phyloP scores from a whole-genome alignment of 2,797 vertebrate genomes.

The Phrynocephalus guinanensis region DNA sequence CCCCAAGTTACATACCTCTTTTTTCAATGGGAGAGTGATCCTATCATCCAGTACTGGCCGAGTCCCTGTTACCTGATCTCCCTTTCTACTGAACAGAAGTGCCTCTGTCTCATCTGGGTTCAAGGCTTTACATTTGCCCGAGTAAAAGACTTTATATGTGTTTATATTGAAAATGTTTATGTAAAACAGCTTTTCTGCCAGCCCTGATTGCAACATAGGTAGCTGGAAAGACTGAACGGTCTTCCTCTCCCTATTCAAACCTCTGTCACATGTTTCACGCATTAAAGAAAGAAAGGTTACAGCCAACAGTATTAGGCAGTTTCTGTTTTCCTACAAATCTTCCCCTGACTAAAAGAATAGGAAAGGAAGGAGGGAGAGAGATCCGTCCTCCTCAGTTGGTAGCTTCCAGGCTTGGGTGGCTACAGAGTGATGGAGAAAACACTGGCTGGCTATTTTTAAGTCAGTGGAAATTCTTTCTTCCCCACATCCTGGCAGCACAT shows the following conservation, averaged over 20 bases:
- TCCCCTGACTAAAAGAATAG: neutral
- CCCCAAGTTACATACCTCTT: too few species aligned
- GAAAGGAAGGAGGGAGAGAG: neutral
- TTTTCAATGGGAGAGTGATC: too few species aligned
- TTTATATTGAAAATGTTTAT: too few species aligned
- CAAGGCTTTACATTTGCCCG: too few species aligned
- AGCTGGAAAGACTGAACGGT: neutral
- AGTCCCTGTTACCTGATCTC: too few species aligned
- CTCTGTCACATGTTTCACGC: neutral
- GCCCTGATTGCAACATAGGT: neutral
- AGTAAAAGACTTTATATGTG: too few species aligned
- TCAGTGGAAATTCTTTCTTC: slow-evolving; percentile 41
- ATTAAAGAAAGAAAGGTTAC: neutral
- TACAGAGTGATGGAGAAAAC: slow-evolving; percentile 29
- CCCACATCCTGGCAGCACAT: slow-evolving; percentile 16
- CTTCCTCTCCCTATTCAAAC: neutral
- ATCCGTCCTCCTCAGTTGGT: neutral
- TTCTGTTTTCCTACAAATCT: neutral
- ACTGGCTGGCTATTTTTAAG: slow-evolving; percentile 39
- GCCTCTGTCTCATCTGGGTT: too few species aligned
- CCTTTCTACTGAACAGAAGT: too few species aligned
- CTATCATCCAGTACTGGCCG: too few species aligned
- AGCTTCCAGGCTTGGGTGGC: slow-evolving; percentile 18
- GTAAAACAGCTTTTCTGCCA: neutral
- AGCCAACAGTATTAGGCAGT: neutral